phyloP scores from a whole-genome alignment of 2,113 vertebrate genomes.

The Grantiella picta region DNA sequence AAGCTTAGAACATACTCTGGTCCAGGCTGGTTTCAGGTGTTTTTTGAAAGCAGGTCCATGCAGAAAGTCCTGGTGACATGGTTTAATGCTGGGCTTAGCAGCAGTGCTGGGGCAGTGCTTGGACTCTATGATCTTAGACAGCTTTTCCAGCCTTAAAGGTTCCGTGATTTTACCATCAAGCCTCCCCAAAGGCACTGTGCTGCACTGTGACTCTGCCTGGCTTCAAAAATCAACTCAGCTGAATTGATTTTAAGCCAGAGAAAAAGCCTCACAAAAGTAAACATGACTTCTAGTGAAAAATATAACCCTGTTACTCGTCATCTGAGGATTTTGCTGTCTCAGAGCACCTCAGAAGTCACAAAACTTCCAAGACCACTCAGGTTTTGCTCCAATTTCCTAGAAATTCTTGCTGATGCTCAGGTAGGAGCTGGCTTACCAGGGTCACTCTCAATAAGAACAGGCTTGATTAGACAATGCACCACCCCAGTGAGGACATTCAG shows the following conservation, averaged over 20 bases:
- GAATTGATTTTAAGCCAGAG: not conserved
- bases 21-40: not conserved
- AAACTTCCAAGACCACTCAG: not conserved
- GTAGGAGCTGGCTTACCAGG: not conserved
- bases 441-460: not conserved
- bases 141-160: not conserved
- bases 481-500: not conserved
- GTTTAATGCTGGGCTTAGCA: not conserved
- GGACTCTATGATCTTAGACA: not conserved
- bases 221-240: not conserved
- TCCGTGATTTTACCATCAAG: not conserved
- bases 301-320: rapidly evolving
- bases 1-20: not conserved
- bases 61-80: not conserved
- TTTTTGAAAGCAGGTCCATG: not conserved
- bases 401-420: rapidly evolving
- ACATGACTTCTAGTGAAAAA: not conserved
- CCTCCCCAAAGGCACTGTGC: not conserved
- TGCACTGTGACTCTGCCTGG: not conserved
- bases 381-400: not conserved
- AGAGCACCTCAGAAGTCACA: not conserved
- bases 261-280: not conserved
- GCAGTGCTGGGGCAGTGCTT: not conserved
- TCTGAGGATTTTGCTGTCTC: not conserved
- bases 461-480: not conserved